Base-by-base conservation (phyloP, 2,888 invertebrate species). In the Catocala sponsa region DNA sequence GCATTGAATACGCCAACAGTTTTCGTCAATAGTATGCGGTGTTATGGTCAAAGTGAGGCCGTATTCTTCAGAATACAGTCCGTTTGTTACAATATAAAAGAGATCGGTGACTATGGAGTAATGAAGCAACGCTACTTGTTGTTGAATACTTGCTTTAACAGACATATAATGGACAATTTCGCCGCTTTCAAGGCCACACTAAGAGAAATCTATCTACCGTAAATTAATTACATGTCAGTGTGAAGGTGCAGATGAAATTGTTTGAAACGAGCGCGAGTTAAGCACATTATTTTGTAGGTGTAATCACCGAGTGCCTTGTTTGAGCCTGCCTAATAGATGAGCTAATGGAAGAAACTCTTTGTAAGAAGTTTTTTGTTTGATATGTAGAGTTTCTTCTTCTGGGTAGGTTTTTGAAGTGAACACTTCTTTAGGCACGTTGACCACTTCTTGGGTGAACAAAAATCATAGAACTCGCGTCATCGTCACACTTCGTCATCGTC, bases 151-250 rank as follows among this genome's bases (percentile, higher is more conserved):
- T 25, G 25, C 4, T 32, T 41, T 12, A 9, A 13, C 25, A 42
- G 25, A 15, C 43, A 33, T 38, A 2, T 41, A 38, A 38, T 46
- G 15, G 9, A 12, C 35, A 50, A 43, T 50, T 35, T 10, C 72
- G 72, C 78, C 7, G 6, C 38, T 64, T 43, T 32, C 32, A 13
- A 6, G 53, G 68, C 78, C 65, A 12, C 0, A 62, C 54, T 46
- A 51, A 35, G 52, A 67, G 68, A 70, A 76, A 76, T 76, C 78
- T 78, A 72, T 74, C 67, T 64, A 59, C 55, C 68, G 68, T 76
- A 74, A 82, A 84, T 84, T 84, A 81, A 82, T 84, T 73, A 78
- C 70, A 66, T 63, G 74, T 74, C 78, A 77, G 71, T 59, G 63
- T 35, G 72, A 63, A 72, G 57, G 75, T 73, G 72, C 71, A 75